Conservation (phyloP, 2,113 vertebrate genomes). For the Actenoides lindsayi region DNA sequence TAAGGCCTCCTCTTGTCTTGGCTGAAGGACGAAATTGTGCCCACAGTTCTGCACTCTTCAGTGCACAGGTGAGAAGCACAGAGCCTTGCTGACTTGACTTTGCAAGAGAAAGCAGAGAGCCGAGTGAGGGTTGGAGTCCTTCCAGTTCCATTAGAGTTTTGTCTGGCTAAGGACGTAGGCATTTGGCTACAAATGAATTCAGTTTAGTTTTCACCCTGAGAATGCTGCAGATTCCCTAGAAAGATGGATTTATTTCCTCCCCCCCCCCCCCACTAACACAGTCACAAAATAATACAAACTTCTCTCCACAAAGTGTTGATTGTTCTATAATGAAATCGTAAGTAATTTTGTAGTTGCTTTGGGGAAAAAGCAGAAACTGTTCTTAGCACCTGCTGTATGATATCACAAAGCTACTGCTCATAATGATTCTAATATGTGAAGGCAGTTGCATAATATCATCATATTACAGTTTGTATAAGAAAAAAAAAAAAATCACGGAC, state of each 20-base stretch:
- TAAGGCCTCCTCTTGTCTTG: neutral
- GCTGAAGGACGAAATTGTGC: neutral
- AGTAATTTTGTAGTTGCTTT: constrained; percentile 68
- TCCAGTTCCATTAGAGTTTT: constrained; percentile 3
- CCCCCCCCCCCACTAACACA: constrained; percentile 7
- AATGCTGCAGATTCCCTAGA: constrained; percentile 24
- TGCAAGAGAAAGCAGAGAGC: neutral
- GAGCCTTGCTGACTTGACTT: neutral
- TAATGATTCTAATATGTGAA: constrained; percentile 49
- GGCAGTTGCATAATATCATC: constrained; percentile 57
- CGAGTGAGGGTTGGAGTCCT: neutral
- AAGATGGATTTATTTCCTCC: neutral
- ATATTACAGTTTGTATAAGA: constrained; percentile 43
- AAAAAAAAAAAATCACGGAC: neutral
- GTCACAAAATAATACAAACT: constrained; percentile 53
- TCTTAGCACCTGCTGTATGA: constrained; percentile 72
- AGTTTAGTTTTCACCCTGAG: constrained; percentile 37
- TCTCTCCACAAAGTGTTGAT: constrained; percentile 59
- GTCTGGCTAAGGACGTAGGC: neutral
- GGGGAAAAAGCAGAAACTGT: constrained; percentile 62
- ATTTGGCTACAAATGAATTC: constrained; percentile 37
- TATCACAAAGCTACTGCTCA: constrained; percentile 65
- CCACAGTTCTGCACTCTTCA: neutral
- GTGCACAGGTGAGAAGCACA: neutral
- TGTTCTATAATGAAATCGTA: constrained; percentile 65